phyloP scores from a whole-genome alignment of 2,888 invertebrate genomes.

The Lagria hirta region DNA sequence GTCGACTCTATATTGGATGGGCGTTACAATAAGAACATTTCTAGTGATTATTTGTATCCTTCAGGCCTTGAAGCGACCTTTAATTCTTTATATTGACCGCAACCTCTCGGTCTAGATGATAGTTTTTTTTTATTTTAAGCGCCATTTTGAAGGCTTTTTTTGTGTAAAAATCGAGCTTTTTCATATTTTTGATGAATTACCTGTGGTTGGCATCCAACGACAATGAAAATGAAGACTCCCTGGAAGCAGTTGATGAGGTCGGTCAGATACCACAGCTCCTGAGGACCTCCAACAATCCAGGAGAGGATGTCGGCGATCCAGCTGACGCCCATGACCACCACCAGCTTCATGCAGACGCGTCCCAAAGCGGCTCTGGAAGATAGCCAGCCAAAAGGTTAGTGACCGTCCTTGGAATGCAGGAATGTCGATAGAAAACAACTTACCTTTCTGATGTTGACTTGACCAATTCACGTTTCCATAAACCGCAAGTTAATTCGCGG shows the following conservation, averaged over 20 bases:
- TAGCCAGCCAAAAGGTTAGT: no score
- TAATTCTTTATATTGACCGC: no score
- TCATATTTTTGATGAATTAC: slow-evolving; percentile 56
- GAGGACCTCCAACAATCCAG: slow-evolving; percentile 79
- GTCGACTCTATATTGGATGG: no score
- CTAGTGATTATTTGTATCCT: no score
- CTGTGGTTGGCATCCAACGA: slow-evolving; percentile 87
- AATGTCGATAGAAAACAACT: slow-evolving; percentile 30
- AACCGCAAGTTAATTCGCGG: slow-evolving; percentile 80
- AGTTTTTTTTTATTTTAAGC: no score
- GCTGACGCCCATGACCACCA: slow-evolving; percentile 77
- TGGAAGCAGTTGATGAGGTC: slow-evolving; percentile 85
- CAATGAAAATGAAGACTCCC: slow-evolving; percentile 85
- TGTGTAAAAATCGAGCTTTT: not conserved
- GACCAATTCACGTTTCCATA: slow-evolving; percentile 86
- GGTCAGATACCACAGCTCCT: slow-evolving; percentile 80
- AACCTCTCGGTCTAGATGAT: no score
- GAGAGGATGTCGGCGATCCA: slow-evolving; percentile 83
- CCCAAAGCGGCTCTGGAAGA: slow-evolving; percentile 80
- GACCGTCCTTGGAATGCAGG: slow-evolving; percentile 16
- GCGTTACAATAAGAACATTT: no score
- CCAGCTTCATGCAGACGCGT: slow-evolving; percentile 82
- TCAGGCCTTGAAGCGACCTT: no score
- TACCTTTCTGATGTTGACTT: slow-evolving; percentile 79
- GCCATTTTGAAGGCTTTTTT: not conserved